A percentile compares a stretch with the other conserved stretches of the same genome.
Evolutionary conservation across 2,888 invertebrate species (phyloP).

Genomic region (Nemoura dubitans): DNA sequence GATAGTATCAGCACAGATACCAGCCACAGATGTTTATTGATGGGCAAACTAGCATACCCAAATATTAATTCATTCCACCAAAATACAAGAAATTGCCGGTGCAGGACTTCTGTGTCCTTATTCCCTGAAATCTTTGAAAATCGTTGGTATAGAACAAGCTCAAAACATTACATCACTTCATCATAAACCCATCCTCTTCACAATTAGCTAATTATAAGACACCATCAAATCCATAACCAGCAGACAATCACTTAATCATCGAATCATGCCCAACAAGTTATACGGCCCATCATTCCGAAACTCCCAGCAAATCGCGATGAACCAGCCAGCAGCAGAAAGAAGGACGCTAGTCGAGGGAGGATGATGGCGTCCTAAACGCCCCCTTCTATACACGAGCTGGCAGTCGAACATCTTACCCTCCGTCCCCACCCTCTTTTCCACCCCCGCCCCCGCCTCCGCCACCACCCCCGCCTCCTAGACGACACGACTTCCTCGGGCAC

Average conservation of each 20-base stretch:
- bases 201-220: background rate
- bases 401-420: slow-evolving; percentile 50
- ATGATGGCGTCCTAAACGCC: slow-evolving; percentile 7
- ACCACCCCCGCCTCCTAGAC: background rate
- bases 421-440: slow-evolving; percentile 45
- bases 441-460: slow-evolving; percentile 49
- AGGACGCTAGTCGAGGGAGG: slow-evolving; percentile 12
- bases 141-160: background rate
- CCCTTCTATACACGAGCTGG: slow-evolving; percentile 48
- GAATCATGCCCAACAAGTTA: slow-evolving; percentile 2
- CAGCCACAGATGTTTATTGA: too few species aligned
- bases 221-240: background rate
- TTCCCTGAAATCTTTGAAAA: too few species aligned
- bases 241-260: background rate
- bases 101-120: too few species aligned
- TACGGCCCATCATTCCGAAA: background rate
- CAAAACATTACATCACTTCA: background rate
- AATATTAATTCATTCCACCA: too few species aligned
- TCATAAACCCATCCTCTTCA: background rate
- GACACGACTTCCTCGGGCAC: slow-evolving; percentile 14
- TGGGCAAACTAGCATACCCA: too few species aligned
- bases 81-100: too few species aligned
- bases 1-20: too few species aligned
- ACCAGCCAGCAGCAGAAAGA: background rate
- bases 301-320: background rate